Conservation (phyloP, 2,113 vertebrate genomes). For the Pardalotus punctatus region DNA sequence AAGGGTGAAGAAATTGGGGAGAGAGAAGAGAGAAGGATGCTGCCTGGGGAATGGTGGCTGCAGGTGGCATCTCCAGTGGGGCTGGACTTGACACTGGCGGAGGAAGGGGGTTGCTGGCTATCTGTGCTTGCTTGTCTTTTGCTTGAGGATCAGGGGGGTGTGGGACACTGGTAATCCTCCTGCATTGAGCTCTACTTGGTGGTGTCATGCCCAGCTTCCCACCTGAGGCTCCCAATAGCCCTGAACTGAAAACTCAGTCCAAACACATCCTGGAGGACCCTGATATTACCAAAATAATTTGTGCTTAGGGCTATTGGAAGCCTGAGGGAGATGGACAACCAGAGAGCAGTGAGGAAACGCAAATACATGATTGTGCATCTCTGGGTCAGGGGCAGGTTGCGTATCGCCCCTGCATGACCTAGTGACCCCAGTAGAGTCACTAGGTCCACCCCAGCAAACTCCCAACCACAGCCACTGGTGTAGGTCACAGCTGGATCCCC, state of each 20-base stretch:
- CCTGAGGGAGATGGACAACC: not conserved
- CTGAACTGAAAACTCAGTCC: not conserved
- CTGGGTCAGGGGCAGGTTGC: not conserved
- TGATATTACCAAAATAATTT: not conserved
- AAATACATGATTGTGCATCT: not conserved
- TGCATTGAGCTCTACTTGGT: not conserved
- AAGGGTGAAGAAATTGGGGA: not conserved
- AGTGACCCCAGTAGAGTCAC: rapidly evolving
- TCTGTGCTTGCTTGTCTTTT: not conserved
- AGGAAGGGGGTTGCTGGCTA: not conserved
- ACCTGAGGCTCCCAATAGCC: not conserved
- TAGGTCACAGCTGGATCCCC: rapidly evolving
- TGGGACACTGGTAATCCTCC: not conserved
- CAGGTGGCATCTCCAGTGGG: not conserved
- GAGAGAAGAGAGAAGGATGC: not conserved
- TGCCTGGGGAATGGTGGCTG: not conserved
- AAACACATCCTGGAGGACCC: not conserved
- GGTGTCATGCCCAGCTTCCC: not conserved
- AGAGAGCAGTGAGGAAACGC: not conserved
- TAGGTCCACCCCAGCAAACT: not conserved
- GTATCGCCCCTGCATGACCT: not conserved
- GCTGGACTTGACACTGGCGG: not conserved
- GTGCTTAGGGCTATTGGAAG: not conserved
- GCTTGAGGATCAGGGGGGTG: not conserved
- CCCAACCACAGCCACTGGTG: rapidly evolving